Conservation (phyloP, 2,888 invertebrate genomes). For the Callyntrura guangdongensis region DNA sequence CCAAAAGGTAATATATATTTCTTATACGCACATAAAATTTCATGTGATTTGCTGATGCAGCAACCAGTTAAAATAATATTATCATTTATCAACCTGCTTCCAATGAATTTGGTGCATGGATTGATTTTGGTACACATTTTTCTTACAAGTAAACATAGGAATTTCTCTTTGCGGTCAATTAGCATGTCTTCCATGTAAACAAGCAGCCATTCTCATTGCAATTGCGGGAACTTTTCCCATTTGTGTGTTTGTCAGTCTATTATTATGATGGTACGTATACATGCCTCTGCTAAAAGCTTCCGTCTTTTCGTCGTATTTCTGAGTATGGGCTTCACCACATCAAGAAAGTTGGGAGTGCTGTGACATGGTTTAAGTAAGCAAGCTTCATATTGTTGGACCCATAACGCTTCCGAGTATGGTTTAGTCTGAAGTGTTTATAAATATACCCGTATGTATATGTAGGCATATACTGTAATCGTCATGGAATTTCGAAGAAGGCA, state of each 20-base stretch:
- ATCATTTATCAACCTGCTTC: not conserved
- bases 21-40: not conserved
- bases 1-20: not conserved
- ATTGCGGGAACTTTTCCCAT: not conserved
- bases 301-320: no score
- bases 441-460: no score
- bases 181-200: conserved; percentile 45
- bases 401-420: not conserved
- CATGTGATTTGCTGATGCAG: not conserved
- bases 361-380: not conserved
- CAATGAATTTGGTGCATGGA: not conserved
- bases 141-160: not conserved
- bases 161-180: conserved; percentile 11
- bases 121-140: not conserved
- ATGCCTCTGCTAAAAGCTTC: not conserved
- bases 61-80: not conserved
- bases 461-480: no score
- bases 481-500: not conserved
- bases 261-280: not conserved
- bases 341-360: no score
- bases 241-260: not conserved
- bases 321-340: no score
- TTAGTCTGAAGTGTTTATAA: no score
- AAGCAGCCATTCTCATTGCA: not conserved
- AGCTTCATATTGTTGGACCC: no score